phyloP scores from a whole-genome alignment of 2,888 invertebrate species.

The Cheilosia vulpina region DNA sequence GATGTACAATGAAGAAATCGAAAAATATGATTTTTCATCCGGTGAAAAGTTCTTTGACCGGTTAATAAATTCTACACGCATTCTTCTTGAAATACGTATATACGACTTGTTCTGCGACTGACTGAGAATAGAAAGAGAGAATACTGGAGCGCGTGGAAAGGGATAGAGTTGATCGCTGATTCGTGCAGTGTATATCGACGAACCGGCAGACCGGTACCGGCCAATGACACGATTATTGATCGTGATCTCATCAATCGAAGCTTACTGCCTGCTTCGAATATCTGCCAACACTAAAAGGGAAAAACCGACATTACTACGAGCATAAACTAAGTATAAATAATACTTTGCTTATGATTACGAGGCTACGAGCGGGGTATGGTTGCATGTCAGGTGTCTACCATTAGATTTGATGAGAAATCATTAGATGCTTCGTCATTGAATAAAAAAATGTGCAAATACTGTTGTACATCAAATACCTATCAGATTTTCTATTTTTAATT shows the following conservation, averaged over 20 bases:
- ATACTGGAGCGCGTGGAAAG: background rate
- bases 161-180: background rate
- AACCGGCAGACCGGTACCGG: constrained; percentile 31
- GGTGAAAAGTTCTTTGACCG: constrained; percentile 38
- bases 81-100: background rate
- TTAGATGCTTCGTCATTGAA: background rate
- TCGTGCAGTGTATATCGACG: too few species aligned
- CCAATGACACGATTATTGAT: constrained; percentile 31
- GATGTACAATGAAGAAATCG: background rate
- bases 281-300: background rate
- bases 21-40: constrained; percentile 1
- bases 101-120: background rate
- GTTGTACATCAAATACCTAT: too few species aligned
- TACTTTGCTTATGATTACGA: too few species aligned
- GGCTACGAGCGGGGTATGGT: too few species aligned
- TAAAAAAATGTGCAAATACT: too few species aligned
- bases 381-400: background rate
- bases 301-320: too few species aligned
- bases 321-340: too few species aligned
- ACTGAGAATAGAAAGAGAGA: background rate
- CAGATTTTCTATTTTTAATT: too few species aligned
- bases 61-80: constrained; percentile 20
- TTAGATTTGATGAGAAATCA: background rate
- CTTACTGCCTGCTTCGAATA: background rate
- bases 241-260: background rate